These are phyloP conservation scores for Drosophila mettleri DNA, from an alignment of 2,888 invertebrate genomes.

Conservation along the genomic window DNA sequence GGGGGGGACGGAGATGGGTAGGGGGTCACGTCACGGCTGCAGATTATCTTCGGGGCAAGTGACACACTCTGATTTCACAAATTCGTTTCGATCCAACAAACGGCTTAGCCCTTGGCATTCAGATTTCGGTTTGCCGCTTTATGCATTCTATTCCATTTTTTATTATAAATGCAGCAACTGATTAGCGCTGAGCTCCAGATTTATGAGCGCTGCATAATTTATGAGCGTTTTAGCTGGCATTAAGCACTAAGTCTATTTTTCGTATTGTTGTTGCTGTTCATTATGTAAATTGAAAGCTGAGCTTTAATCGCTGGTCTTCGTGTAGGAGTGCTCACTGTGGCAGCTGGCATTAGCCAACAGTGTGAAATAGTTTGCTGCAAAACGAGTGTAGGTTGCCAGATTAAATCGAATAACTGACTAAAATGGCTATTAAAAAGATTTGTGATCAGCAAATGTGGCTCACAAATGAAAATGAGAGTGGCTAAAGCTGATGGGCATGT, in stretches of 20 bases:
- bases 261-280: not conserved
- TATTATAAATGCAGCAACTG: slow-evolving; percentile 61
- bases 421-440: not conserved
- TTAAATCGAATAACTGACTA: slow-evolving; percentile 7
- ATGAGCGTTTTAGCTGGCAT: slow-evolving; percentile 49
- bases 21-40: slow-evolving; percentile 56
- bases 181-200: slow-evolving; percentile 66
- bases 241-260: slow-evolving; percentile 8
- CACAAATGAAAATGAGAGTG: not conserved
- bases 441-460: not conserved
- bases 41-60: slow-evolving; percentile 65
- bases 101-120: slow-evolving; percentile 47
- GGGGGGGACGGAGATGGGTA: too few relatives aligned
- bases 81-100: slow-evolving; percentile 65
- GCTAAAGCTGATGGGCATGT: not conserved
- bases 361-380: slow-evolving; percentile 11
- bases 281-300: slow-evolving; percentile 43
- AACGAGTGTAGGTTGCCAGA: slow-evolving; percentile 1
- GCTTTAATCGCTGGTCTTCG: slow-evolving; percentile 5
- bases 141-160: slow-evolving; percentile 48
- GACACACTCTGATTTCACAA: slow-evolving; percentile 62
- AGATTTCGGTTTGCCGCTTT: slow-evolving; percentile 11
- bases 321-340: slow-evolving; percentile 23
- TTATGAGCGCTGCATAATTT: slow-evolving; percentile 67
- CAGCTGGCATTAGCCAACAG: slow-evolving; percentile 3